phyloP scores from a whole-genome alignment of 2,113 vertebrate genomes.

The Nannospalax galili region DNA sequence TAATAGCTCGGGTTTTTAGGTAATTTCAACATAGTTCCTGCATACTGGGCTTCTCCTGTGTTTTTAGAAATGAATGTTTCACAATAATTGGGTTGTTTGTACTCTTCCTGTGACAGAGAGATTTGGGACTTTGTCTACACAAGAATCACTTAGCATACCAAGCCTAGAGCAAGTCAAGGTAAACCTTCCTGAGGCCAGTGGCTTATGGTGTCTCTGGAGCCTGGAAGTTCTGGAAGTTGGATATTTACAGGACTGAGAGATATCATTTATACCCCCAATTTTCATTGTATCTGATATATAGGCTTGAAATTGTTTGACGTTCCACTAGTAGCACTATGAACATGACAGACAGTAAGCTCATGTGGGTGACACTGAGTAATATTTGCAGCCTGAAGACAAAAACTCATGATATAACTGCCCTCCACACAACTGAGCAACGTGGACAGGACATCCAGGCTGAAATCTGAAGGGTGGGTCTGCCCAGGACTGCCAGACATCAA shows the following conservation, averaged over 20 bases:
- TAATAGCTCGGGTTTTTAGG: neutral
- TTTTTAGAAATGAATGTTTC: conserved; percentile 27
- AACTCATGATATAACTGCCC: too few relatives aligned
- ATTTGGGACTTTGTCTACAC: neutral
- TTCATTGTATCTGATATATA: neutral
- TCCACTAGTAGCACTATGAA: neutral
- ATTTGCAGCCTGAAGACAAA: rapidly evolving
- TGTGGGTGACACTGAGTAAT: neutral
- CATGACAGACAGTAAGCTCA: neutral
- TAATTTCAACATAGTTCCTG: conserved; percentile 20
- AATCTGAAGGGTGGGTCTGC: neutral
- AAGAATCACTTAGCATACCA: neutral
- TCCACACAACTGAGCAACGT: too few relatives aligned
- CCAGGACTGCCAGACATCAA: rapidly evolving
- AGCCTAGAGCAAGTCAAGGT: neutral
- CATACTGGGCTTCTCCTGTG: neutral
- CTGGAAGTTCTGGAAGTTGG: neutral
- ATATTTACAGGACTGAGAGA: neutral
- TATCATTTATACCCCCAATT: neutral
- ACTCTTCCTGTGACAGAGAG: neutral
- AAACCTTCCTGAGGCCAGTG: neutral
- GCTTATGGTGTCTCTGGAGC: neutral
- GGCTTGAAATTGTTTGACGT: neutral
- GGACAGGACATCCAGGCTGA: neutral
- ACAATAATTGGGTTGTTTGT: neutral